Base-by-base conservation (phyloP, 2,888 invertebrate genomes). In the Frankliniella intonsa region DNA sequence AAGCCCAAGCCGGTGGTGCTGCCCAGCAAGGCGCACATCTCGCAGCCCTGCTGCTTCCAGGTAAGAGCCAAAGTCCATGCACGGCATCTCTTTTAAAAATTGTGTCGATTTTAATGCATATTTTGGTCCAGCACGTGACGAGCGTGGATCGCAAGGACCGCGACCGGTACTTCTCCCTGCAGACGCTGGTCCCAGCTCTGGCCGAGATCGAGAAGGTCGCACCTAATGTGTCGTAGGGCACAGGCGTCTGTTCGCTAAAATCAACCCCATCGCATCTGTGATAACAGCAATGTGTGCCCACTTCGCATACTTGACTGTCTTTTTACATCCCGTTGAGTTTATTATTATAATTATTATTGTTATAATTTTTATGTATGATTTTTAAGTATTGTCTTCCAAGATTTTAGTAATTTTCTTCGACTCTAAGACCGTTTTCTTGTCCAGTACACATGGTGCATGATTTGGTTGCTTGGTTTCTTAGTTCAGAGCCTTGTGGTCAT, bases 21-120 rank as follows among this genome's bases (percentile, higher is more conserved):
- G 83, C 94, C 95, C 27, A 92, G 92, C 81, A 95, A 95, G 87
- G 92, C 92, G 83, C 94, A 95, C 87, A 95, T 95, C 85, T 95
- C 95, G 80, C 92, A 93, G 87, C 95, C 95, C 0, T 95, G 95
- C 87, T 94, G 94, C 86, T 95, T 95, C 88, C 93, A 76, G 69
- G 69, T 76, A 8, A 22, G 69, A 38, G 38, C 5, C 38, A 38
- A 2, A 38, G 38, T 38, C 38, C 38, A 38, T 38, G 38, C 3
- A 5, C 38, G 38, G 5, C 38, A 3, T 38, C 5, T 2, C 2
- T 38, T 38, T 38, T 5, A 2, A 38, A 38, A 2, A 3, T 38
- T 3, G 3, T 38, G 3, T 38, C 38, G 38, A 38, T 38, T 38
- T 5, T 38, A 38, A 38, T 38, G 38, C 38, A 5, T 5, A 17